These are phyloP conservation scores for Chrysocyon brachyurus DNA, from an alignment of 2,797 vertebrate genomes.

Conservation along the genomic window DNA sequence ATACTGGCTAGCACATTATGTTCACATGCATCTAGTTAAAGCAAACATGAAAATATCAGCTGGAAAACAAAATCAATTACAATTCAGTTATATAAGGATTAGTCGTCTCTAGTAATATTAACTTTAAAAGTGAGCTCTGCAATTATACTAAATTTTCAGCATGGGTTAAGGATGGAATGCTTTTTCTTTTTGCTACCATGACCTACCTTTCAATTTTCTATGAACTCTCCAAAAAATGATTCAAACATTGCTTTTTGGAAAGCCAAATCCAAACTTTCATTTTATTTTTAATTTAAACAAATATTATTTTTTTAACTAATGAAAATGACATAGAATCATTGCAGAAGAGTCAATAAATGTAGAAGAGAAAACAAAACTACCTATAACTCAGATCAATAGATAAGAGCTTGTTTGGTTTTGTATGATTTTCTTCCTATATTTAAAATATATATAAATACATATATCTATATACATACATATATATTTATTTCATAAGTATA, in stretches of 20 bases:
- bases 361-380: constrained; percentile 1
- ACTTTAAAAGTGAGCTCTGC: background rate
- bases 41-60: constrained; percentile 7
- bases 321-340: background rate
- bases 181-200: background rate
- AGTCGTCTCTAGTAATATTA: background rate
- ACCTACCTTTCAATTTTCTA: background rate
- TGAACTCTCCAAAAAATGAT: background rate
- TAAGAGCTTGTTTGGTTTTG: constrained; percentile 23
- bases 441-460: background rate
- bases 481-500: background rate
- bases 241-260: background rate
- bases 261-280: background rate
- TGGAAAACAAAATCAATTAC: background rate
- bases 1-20: background rate
- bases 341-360: background rate
- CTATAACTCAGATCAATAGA: background rate
- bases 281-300: constrained; percentile 33
- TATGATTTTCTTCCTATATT: background rate
- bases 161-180: background rate
- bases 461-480: too few relatives aligned
- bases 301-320: background rate
- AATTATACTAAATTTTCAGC: background rate
- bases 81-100: background rate
- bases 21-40: background rate